Percentiles rank a stretch among this genome's conserved stretches.
These are phyloP conservation scores for Pseudococcus longispinus DNA, from an alignment of 2,888 invertebrate species.

Conservation along the genomic window DNA sequence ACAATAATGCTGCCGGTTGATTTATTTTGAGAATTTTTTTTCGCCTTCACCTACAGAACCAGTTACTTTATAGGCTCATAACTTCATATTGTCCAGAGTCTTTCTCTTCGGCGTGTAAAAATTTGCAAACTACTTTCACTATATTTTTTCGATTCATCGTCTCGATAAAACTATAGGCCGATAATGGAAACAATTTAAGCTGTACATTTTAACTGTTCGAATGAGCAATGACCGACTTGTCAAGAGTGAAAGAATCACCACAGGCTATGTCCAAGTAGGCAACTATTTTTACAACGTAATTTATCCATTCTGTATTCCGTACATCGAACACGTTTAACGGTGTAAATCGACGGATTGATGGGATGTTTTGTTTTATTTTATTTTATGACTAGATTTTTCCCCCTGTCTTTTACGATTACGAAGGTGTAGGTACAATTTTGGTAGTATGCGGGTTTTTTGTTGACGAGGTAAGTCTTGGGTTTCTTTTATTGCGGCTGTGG, in stretches of 20 bases:
- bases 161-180: conserved; percentile 11
- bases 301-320: background rate
- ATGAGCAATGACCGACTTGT: conserved; percentile 33
- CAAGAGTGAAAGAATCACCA: conserved; percentile 41
- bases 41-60: background rate
- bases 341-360: background rate
- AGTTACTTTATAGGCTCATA: background rate
- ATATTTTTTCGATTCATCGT: conserved; percentile 15
- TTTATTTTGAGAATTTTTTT: conserved; percentile 24
- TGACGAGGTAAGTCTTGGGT: background rate
- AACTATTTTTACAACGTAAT: conserved; percentile 39
- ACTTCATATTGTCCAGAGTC: background rate
- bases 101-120: conserved; percentile 21
- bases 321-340: background rate
- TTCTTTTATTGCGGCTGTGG: background rate
- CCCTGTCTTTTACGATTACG: background rate
- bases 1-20: background rate
- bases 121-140: conserved; percentile 52
- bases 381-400: background rate
- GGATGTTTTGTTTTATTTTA: background rate
- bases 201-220: background rate
- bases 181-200: conserved; percentile 29
- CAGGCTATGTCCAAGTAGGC: conserved; percentile 33
- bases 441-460: background rate
- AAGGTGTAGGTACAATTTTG: background rate